Percentiles rank a stretch among this genome's conserved stretches.
These are phyloP conservation scores for Zoanthus sociatus DNA, from an alignment of 92 coral and sea anemone species.

Conservation along the genomic window DNA sequence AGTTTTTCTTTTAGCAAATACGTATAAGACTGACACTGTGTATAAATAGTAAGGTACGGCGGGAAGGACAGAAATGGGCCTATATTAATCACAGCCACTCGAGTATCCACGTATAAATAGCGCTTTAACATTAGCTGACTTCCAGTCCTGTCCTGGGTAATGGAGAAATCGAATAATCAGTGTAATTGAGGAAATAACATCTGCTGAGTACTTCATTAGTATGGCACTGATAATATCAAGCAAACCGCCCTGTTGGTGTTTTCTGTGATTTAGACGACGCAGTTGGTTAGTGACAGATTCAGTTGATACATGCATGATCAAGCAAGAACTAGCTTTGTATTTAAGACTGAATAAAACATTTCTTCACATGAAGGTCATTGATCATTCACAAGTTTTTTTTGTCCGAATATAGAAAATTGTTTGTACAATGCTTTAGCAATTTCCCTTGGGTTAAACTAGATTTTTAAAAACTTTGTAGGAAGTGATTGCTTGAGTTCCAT, in stretches of 20 bases:
- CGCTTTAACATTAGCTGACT: constrained; percentile 38
- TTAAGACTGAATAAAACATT: too few species aligned
- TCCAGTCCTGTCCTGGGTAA: constrained; percentile 26
- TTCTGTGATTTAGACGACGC: constrained; percentile 6
- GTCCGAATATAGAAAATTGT: constrained; percentile 31
- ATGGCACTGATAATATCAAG: too few species aligned
- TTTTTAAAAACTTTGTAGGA: constrained; percentile 25
- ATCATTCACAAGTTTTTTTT: not conserved
- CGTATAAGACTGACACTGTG: constrained; percentile 42
- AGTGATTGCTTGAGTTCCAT: constrained; percentile 43
- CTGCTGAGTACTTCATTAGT: constrained; percentile 21
- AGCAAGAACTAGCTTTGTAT: too few species aligned
- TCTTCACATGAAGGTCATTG: too few species aligned
- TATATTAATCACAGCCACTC: constrained; percentile 37
- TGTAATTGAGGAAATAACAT: constrained; percentile 46
- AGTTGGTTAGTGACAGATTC: constrained; percentile 28
- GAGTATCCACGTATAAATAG: constrained; percentile 35
- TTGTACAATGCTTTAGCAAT: constrained; percentile 43
- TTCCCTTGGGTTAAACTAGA: constrained; percentile 8
- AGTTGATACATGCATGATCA: constrained; percentile 24
- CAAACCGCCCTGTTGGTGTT: constrained; percentile 19
- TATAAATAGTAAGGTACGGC: constrained; percentile 17
- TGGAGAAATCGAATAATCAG: constrained; percentile 38
- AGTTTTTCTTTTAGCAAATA: constrained; percentile 21
- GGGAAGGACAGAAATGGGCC: constrained; percentile 48